phyloP scores from a whole-genome alignment of 2,113 vertebrate species.

The Sinocyclocheilus grahami region DNA sequence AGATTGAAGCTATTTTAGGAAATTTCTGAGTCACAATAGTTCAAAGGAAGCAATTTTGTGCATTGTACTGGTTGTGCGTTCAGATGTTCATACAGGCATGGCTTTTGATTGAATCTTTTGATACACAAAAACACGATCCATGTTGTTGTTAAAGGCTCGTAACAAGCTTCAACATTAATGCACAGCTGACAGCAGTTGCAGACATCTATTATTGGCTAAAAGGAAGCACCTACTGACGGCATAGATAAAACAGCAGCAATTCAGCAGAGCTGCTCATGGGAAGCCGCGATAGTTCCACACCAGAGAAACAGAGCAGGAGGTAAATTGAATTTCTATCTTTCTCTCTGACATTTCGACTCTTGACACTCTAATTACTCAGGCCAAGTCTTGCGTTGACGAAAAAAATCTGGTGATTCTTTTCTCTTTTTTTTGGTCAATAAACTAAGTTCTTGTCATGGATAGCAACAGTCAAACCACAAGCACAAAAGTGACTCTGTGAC shows the following conservation, averaged over 20 bases:
- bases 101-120: slow-evolving; percentile 4
- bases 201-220: slow-evolving; percentile 31
- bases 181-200: slow-evolving; percentile 15
- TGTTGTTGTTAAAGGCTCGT: neutral
- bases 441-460: slow-evolving; percentile 47
- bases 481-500: slow-evolving; percentile 35
- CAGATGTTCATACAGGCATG: neutral
- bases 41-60: neutral
- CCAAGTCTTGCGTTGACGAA: slow-evolving; percentile 41
- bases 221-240: slow-evolving; percentile 24
- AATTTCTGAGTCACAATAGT: neutral
- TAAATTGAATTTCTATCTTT: slow-evolving; percentile 52
- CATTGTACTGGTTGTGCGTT: neutral
- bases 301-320: slow-evolving; percentile 42
- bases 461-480: slow-evolving; percentile 30
- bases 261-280: slow-evolving; percentile 30
- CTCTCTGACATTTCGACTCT: slow-evolving; percentile 49
- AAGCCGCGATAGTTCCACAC: slow-evolving; percentile 31
- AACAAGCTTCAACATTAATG: slow-evolving; percentile 24
- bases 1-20: slow-evolving; percentile 1
- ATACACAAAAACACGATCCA: neutral
- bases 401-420: slow-evolving; percentile 38
- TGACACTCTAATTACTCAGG: slow-evolving; percentile 55
- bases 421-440: slow-evolving; percentile 37
- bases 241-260: slow-evolving; percentile 41